Evolutionary conservation across 2,888 invertebrate species (phyloP), one percentile per base, ranked within the genome.

Genomic region (Agriopis marginaria): DNA sequence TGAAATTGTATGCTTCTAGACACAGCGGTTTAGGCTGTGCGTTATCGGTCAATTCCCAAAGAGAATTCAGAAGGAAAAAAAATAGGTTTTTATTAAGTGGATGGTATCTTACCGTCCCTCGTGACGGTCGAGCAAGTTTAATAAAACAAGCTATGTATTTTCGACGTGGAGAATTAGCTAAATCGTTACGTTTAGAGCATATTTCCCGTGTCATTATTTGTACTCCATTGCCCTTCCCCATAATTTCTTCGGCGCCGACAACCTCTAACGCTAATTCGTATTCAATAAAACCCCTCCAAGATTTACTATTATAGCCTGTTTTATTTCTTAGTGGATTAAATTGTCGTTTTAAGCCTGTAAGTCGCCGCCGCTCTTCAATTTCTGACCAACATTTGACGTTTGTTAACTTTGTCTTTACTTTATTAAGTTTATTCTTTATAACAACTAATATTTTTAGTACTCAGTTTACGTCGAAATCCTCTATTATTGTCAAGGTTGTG

Each of bases 261-360:
- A 56, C 44, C 7, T 62, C 62, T 50, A 50, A 55, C 62, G 50
- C 14, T 49, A 49, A 60, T 66, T 44, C 8, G 8, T 42, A 70
- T 65, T 66, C 63, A 10, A 68, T 62, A 68, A 68, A 63, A 54
- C 14, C 54, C 40, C 17, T 47, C 45, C 4, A 17, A 56, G 60
- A 70, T 62, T 66, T 62, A 70, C 62, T 70, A 58, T 62, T 66
- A 63, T 58, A 66, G 63, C 44, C 58, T 64, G 69, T 74, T 71
- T 70, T 65, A 69, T 61, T 61, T 51, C 60, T 55, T 51, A 0
- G 45, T 50, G n/a, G 32, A 59, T 60, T 55, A 42, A 14, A 44
- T 64, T 7, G 50, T 56, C 11, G 56, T 62, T 62, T 62, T 56
- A 50, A 49, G 40, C 40, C 47, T 47, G 39, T 55, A 42, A 42